Evolutionary conservation across 2,797 vertebrate species (phyloP).

Genomic region (Labroides dimidiatus): DNA sequence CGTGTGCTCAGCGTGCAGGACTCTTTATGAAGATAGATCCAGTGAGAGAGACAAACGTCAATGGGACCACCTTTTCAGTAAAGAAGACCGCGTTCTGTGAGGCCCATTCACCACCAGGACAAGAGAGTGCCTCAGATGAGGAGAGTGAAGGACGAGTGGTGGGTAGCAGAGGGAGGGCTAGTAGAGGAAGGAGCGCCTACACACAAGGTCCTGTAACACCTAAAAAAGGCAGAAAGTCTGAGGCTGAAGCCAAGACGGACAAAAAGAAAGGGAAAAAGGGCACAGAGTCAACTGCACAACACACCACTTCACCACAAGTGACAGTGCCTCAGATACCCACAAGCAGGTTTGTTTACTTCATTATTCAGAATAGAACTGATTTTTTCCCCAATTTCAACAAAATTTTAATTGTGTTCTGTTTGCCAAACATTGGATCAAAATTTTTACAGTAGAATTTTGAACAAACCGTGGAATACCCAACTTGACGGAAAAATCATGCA

Average conservation of each 20-base stretch:
- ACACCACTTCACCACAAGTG: conserved; percentile 84
- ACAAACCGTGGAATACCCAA: no score
- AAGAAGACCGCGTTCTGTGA: conserved; percentile 97
- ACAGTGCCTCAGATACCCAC: conserved; percentile 91
- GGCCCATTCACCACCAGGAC: conserved; percentile 89
- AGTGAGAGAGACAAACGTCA: conserved; percentile 92
- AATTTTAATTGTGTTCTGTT: not conserved
- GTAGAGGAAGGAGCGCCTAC: conserved; percentile 80
- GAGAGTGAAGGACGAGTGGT: conserved; percentile 81
- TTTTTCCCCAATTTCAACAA: no score
- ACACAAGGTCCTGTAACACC: conserved; percentile 73
- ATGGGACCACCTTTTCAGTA: conserved; percentile 94
- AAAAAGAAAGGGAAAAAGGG: conserved; percentile 93
- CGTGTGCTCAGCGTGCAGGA: conserved; percentile 94
- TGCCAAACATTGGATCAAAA: not conserved
- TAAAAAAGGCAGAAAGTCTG: conserved; percentile 86
- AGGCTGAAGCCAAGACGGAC: conserved; percentile 79
- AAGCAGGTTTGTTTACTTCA: conserved; percentile 86
- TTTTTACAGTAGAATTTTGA: no score
- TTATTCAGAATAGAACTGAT: no score
- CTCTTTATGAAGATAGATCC: conserved; percentile 99
- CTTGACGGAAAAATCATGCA: no score
- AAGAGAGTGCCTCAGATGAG: conserved; percentile 76
- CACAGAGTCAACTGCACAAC: conserved; percentile 72
- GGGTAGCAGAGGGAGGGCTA: conserved; percentile 85